Percentiles rank a stretch among this genome's conserved stretches.
Evolutionary conservation across 64 coral and sea anemone genomes (phyloP).

Genomic region (Exaiptasia diaphana): DNA sequence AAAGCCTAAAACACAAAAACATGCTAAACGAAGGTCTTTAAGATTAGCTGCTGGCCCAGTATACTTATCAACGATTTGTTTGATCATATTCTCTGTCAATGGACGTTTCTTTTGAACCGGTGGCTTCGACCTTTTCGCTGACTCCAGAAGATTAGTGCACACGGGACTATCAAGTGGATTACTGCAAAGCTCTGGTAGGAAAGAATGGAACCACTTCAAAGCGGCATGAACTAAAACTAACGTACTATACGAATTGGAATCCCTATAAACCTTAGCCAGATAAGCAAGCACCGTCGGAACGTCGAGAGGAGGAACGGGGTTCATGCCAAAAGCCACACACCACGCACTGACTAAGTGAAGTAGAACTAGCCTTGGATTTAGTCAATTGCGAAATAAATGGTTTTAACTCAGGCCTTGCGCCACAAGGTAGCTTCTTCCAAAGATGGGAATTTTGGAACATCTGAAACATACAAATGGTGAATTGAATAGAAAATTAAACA

Average conservation of each 20-base stretch:
- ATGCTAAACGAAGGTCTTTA: conserved; percentile 49
- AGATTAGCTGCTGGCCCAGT: conserved; percentile 29
- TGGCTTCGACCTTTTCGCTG: conserved; percentile 10
- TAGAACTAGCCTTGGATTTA: not conserved
- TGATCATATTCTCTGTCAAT: conserved; percentile 54
- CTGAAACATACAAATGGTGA: not conserved
- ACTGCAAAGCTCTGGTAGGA: not conserved
- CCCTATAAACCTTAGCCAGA: conserved; percentile 40
- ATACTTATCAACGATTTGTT: conserved; percentile 41
- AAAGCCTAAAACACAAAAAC: conserved; percentile 46
- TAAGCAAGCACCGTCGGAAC: conserved; percentile 21
- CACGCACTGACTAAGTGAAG: not conserved
- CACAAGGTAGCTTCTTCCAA: not conserved
- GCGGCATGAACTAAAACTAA: conserved; percentile 29
- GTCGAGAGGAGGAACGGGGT: not conserved
- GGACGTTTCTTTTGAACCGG: conserved; percentile 30
- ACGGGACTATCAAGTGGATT: conserved; percentile 50
- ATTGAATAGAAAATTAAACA: not conserved
- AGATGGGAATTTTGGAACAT: not conserved
- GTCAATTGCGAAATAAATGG: not conserved
- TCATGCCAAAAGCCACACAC: not conserved
- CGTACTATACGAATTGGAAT: conserved; percentile 15
- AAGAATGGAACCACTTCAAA: conserved; percentile 68
- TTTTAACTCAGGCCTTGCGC: not conserved
- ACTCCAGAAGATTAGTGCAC: conserved; percentile 42